phyloP scores from a whole-genome alignment of 1,140 invertebrate species.

The Leptinotarsa defecta region DNA sequence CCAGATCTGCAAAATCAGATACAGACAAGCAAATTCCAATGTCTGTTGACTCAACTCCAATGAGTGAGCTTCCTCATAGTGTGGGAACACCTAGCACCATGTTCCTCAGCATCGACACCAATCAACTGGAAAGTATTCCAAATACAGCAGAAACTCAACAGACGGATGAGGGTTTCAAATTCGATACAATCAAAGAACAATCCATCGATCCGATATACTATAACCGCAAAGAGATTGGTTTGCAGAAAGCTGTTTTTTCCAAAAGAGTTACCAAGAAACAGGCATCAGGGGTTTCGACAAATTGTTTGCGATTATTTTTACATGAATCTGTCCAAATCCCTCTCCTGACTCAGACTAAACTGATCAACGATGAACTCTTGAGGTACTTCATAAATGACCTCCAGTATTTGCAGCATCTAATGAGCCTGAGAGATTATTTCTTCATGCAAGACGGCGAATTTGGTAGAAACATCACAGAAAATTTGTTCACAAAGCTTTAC shows the following conservation, averaged over 20 bases:
- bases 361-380: constrained; percentile 72
- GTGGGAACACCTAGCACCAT: constrained; percentile 34
- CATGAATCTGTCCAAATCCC: constrained; percentile 69
- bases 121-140: constrained; percentile 38
- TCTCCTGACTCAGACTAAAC: constrained; percentile 67
- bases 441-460: constrained; percentile 80
- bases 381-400: constrained; percentile 69
- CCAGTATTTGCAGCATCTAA: constrained; percentile 70
- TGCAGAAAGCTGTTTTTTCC: constrained; percentile 29
- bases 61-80: constrained; percentile 42
- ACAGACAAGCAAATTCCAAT: constrained; percentile 40
- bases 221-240: constrained; percentile 37
- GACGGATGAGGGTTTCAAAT: constrained; percentile 45
- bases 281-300: constrained; percentile 36
- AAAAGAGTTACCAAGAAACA: constrained; percentile 38
- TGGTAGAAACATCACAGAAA: constrained; percentile 68
- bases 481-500: constrained; percentile 68
- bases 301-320: constrained; percentile 57
- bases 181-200: constrained; percentile 18
- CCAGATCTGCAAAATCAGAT: constrained; percentile 24
- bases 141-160: constrained; percentile 40
- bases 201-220: constrained; percentile 15
- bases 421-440: constrained; percentile 72
- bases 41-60: constrained; percentile 52
- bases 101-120: constrained; percentile 36